Conservation (phyloP, 2,888 invertebrate species). For the Trichopoda pennipes region DNA sequence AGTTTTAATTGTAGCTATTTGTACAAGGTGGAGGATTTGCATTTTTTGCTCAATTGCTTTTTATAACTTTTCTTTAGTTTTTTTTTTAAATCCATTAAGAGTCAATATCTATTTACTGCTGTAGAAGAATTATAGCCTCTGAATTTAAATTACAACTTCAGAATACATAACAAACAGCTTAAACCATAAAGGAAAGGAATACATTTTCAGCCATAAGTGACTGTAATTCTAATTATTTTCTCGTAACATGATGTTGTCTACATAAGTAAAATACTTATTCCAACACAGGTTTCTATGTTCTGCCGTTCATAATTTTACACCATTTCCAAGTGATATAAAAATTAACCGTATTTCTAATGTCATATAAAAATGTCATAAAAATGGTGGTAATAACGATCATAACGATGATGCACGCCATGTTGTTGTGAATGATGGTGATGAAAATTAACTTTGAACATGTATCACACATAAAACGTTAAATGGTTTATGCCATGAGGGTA, state of each 20-base stretch:
- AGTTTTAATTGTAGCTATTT: too few species aligned
- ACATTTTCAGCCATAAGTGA: neutral
- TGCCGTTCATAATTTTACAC: neutral
- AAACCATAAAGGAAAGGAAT: too few species aligned
- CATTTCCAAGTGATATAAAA: constrained; percentile 43
- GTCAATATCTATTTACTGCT: too few species aligned
- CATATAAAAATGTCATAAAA: constrained; percentile 13
- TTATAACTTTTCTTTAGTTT: too few species aligned
- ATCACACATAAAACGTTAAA: constrained; percentile 55
- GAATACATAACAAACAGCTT: too few species aligned
- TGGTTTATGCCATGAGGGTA: constrained; percentile 17
- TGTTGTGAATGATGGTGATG: constrained; percentile 47
- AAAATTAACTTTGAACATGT: constrained; percentile 62
- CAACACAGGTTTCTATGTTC: neutral
- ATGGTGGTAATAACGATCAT: constrained; percentile 16
- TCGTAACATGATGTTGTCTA: neutral
- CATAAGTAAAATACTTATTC: neutral
- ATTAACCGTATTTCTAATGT: constrained; percentile 4
- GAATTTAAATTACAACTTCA: too few species aligned
- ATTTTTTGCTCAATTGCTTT: too few species aligned
- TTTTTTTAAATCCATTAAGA: too few species aligned
- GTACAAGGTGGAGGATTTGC: too few species aligned
- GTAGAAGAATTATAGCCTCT: too few species aligned
- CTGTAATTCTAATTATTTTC: neutral
- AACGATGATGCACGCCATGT: constrained; percentile 22